A percentile compares a stretch with the other conserved stretches of the same genome.
phyloP scores from a whole-genome alignment of 1,140 invertebrate species.

The Sarcophaga peregrina region DNA sequence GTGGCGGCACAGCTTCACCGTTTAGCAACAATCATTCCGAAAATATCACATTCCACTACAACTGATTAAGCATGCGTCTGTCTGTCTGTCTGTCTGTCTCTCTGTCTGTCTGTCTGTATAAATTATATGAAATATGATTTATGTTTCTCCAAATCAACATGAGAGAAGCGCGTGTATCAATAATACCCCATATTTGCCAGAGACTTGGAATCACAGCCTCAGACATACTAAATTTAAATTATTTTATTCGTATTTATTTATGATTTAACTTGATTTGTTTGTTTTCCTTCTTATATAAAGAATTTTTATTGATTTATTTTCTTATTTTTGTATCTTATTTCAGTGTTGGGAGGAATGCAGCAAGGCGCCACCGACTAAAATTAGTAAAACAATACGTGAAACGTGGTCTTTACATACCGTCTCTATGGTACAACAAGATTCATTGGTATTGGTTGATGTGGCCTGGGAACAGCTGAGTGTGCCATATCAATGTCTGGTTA shows the following conservation, averaged over 20 bases:
- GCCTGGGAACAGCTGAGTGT: slow-evolving; percentile 76
- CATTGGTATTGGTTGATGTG: slow-evolving; percentile 79
- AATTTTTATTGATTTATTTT: too few relatives aligned
- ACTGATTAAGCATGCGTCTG: neutral
- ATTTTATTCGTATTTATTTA: neutral
- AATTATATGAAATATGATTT: slow-evolving; percentile 20
- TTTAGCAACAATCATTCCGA: neutral
- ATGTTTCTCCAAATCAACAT: slow-evolving; percentile 10
- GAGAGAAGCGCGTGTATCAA: neutral
- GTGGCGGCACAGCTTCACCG: too few relatives aligned
- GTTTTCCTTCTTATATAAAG: neutral
- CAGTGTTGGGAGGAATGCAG: slow-evolving; percentile 63
- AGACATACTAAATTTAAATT: neutral
- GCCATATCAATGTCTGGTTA: slow-evolving; percentile 79
- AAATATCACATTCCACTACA: neutral
- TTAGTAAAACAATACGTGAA: slow-evolving; percentile 47
- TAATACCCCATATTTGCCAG: too few relatives aligned
- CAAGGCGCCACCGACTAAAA: slow-evolving; percentile 51
- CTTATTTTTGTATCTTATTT: slow-evolving; percentile 15
- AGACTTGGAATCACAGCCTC: too few relatives aligned
- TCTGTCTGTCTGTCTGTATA: neutral
- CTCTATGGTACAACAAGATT: slow-evolving; percentile 57
- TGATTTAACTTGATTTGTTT: neutral
- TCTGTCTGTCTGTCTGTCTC: neutral
- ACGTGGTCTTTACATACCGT: slow-evolving; percentile 48